Evolutionary conservation across 37 sponge, comb jelly and placozoan species (phyloP), one percentile per base, ranked within the genome.

Genomic region (Cladorhizidae sp.): DNA sequence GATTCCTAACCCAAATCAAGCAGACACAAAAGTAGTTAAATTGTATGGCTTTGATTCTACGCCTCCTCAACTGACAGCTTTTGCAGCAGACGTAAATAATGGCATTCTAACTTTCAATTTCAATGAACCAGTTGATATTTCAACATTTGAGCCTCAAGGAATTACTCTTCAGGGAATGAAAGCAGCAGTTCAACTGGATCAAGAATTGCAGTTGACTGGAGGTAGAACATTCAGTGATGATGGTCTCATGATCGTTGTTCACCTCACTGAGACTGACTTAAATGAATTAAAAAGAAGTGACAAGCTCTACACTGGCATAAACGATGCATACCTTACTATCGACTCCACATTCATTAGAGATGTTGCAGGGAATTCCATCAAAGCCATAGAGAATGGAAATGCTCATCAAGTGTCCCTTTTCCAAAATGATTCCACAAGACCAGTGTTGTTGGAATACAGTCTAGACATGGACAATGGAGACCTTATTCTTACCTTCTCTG

Each of bases 61-160:
- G n/a, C 35, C 88, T 9, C 97, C 97, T 1, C 28, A 11, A 28
- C 76, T 96, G 45, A 40, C 52, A 1, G 57, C 65, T 2, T 96
- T 89, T 57, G 67, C 91, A 32, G 91, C 85, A 11, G 76, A 96
- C 72, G 65, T 96, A 51, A 88, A 90, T 49, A 45, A 42, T 38
- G 88, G 91, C 22, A 77, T 52, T 0, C 33, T 96, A 22, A 70
- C 77, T 0, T 72, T 96, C 28, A 87, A 86, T 56, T 96, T 96
- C 73, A 81, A 93, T 83, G 97, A 96, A 73, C 97, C 97, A 25
- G 85, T 96, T 6, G 94, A 96, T 69, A 51, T 52, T 0, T 84
- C 88, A 36, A 93, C 89, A 6, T 67, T 93, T 15, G 67, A 87
- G 67, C 55, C 87, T 22, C 85, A 86, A 31, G 83, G 89, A 21